phyloP scores from a whole-genome alignment of 1,140 invertebrate genomes.

The Calosoma granatense region DNA sequence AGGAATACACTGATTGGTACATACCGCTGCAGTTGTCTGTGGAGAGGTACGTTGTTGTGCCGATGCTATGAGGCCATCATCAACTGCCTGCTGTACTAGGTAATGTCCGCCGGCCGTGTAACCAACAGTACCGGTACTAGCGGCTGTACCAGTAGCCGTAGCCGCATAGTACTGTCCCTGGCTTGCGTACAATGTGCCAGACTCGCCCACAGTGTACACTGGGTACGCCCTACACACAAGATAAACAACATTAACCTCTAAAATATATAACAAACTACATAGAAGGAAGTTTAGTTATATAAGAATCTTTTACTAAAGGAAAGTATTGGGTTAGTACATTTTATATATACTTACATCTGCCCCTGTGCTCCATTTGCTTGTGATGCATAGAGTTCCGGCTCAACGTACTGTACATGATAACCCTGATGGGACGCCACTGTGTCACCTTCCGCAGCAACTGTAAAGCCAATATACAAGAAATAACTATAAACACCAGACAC shows the following conservation, averaged over 20 bases:
- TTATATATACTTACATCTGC: constrained; percentile 63
- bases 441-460: constrained; percentile 40
- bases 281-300: not conserved
- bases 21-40: constrained; percentile 54
- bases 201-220: constrained; percentile 71
- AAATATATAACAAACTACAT: too few species aligned
- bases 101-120: constrained; percentile 44
- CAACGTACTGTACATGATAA: constrained; percentile 61
- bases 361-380: constrained; percentile 38
- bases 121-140: constrained; percentile 47
- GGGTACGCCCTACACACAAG: constrained; percentile 62
- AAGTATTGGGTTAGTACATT: too few species aligned
- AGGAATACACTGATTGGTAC: constrained; percentile 19
- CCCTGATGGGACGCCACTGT: constrained; percentile 37
- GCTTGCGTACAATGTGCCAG: constrained; percentile 59
- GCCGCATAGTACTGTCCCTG: constrained; percentile 52
- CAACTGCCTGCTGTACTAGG: constrained; percentile 46
- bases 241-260: constrained; percentile 11
- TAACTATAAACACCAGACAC: not conserved
- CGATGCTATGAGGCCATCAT: constrained; percentile 43
- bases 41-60: constrained; percentile 52
- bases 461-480: constrained; percentile 18
- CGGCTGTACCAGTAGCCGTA: constrained; percentile 41
- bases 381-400: constrained; percentile 48
- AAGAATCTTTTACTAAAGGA: constrained; percentile 9